These are phyloP conservation scores for Drosophila ficusphila DNA, from an alignment of 1,140 invertebrate species.

Conservation along the genomic window DNA sequence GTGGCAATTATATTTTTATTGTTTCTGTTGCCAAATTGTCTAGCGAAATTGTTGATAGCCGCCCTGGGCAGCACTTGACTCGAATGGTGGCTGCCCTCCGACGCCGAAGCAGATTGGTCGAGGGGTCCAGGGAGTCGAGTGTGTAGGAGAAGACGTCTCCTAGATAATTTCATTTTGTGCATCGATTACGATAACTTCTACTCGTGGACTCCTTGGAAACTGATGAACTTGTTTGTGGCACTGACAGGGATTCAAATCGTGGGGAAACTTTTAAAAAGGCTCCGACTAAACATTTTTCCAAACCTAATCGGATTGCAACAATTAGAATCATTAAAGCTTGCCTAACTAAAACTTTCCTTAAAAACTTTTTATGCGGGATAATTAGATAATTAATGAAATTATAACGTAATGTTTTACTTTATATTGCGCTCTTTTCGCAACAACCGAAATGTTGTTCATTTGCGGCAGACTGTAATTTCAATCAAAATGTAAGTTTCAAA, in stretches of 20 bases:
- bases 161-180: constrained; percentile 44
- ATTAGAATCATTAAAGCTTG: too few species aligned
- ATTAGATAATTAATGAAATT: too few species aligned
- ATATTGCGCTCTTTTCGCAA: too few species aligned
- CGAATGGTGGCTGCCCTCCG: constrained; percentile 16
- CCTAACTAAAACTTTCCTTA: too few species aligned
- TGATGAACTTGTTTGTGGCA: background rate
- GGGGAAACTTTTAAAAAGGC: background rate
- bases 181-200: constrained; percentile 32
- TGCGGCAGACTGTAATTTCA: too few species aligned
- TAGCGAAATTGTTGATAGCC: constrained; percentile 68
- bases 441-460: too few species aligned
- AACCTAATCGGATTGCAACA: too few species aligned
- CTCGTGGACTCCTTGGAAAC: background rate
- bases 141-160: background rate
- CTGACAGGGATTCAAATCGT: background rate
- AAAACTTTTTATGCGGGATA: too few species aligned
- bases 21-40: constrained; percentile 75
- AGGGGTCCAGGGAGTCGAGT: background rate
- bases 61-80: constrained; percentile 54
- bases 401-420: too few species aligned
- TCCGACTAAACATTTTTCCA: too few species aligned
- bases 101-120: background rate
- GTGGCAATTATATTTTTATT: constrained; percentile 77
- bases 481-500: background rate